These are phyloP conservation scores for Penaeus chinensis DNA, from an alignment of 1,140 invertebrate species.

Conservation along the genomic window DNA sequence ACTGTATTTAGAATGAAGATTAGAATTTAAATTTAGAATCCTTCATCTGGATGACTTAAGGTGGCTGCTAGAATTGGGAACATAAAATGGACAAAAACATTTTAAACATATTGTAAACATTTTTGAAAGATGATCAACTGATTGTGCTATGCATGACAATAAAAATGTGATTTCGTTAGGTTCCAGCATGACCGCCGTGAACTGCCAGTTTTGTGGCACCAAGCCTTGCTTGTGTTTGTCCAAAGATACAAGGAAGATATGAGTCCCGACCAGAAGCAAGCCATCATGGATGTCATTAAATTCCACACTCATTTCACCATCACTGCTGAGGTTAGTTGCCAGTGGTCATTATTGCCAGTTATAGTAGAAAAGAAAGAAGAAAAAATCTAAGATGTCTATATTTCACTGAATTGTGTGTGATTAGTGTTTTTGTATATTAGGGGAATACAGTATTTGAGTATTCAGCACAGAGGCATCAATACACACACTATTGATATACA, in stretches of 20 bases:
- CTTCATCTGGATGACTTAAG: too few relatives aligned
- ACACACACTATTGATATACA: too few relatives aligned
- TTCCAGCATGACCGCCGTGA: slow-evolving; percentile 85
- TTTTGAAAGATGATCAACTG: too few relatives aligned
- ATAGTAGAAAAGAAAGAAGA: background rate
- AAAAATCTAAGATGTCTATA: background rate
- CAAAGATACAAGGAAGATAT: slow-evolving; percentile 97
- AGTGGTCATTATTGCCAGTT: background rate
- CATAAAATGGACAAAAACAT: too few relatives aligned
- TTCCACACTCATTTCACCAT: slow-evolving; percentile 85
- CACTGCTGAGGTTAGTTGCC: slow-evolving; percentile 79
- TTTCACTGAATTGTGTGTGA: background rate
- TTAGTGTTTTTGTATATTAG: background rate
- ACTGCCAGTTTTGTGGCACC: slow-evolving; percentile 97
- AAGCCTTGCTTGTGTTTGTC: slow-evolving; percentile 91
- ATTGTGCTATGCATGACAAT: background rate
- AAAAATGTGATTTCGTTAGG: slow-evolving; percentile 70
- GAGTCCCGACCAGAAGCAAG: slow-evolving; percentile 90
- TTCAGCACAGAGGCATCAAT: too few relatives aligned
- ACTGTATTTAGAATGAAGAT: too few relatives aligned
- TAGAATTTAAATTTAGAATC: too few relatives aligned
- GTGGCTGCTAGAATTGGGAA: too few relatives aligned
- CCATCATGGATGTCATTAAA: slow-evolving; percentile 81
- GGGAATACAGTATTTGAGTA: too few relatives aligned
- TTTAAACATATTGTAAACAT: too few relatives aligned